Conservation (phyloP, 2,888 invertebrate species). For the Tetropium fuscum region DNA sequence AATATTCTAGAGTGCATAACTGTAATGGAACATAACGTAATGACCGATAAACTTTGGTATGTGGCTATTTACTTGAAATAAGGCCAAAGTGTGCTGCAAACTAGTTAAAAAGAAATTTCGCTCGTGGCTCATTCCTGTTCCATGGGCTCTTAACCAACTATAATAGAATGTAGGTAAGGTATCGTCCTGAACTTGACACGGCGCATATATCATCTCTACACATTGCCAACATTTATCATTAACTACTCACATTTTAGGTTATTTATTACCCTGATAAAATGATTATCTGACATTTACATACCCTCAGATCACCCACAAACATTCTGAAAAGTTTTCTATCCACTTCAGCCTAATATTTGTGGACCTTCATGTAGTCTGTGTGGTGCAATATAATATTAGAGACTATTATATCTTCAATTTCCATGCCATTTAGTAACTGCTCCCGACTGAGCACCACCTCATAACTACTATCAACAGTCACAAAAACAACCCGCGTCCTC, state of each 20-base stretch:
- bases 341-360: slow-evolving; percentile 47
- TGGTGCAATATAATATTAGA: slow-evolving; percentile 77
- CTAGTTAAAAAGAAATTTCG: too few relatives aligned
- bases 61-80: too few relatives aligned
- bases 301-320: neutral
- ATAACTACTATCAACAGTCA: slow-evolving; percentile 78
- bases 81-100: too few relatives aligned
- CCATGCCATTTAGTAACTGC: slow-evolving; percentile 76
- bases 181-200: too few relatives aligned
- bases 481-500: slow-evolving; percentile 81
- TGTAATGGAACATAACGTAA: too few relatives aligned
- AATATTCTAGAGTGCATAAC: too few relatives aligned
- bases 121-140: too few relatives aligned
- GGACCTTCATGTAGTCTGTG: slow-evolving; percentile 66
- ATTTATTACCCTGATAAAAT: slow-evolving; percentile 26
- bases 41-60: too few relatives aligned
- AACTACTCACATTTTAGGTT: slow-evolving; percentile 5
- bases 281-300: slow-evolving; percentile 23
- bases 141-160: too few relatives aligned
- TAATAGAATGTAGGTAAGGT: too few relatives aligned
- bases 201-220: slow-evolving; percentile 4
- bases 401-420: slow-evolving; percentile 90
- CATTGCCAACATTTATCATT: slow-evolving; percentile 13
- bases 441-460: slow-evolving; percentile 72
- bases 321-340: slow-evolving; percentile 10